Base-by-base conservation (phyloP, 2,113 vertebrate genomes). In the Tapirus terrestris region DNA sequence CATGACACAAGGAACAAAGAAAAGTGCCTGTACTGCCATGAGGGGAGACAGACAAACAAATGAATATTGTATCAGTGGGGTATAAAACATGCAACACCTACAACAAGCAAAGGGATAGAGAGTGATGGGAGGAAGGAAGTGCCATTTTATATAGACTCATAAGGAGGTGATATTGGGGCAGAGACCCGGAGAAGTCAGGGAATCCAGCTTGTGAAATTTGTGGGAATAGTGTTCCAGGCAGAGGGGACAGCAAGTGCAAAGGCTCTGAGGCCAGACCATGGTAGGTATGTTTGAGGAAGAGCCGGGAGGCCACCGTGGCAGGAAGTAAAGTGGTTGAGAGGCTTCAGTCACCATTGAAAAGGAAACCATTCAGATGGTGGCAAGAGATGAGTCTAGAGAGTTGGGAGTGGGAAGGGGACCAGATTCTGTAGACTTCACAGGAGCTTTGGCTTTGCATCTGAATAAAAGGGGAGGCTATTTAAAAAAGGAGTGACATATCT, bases 221-320 rank as follows among this genome's bases (percentile, higher is more conserved):
- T 16, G 33, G 63, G 16, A n/a, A 58, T 8, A 8, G 3, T 45
- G 18, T 77, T 70, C 84, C 6, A 45, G 85, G 56, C 4, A 6
- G 31, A 60, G 43, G 39, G 39, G 51, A 68, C 3, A 12, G 58
- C 5, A 29, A 5, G n/a, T 56, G 6, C 51, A 12, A 91, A 81
- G 82, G 45, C 33, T 76, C 73, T 39, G 63, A 91, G 85, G 79
- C 56, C 45, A 33, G 63, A 14, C 43, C 11, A 8, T 8, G 16
- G 21, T 2, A 5, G 56, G 11, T 16, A 3, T 16, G 51, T 76
- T 29, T 43, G 33, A 58, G n/a, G 53, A 63, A 39, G 27, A 56
- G 17, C 1, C 1, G 67, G 68, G 36, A 67, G 29, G 20, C 36
- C 5, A 4, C 45, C 0, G 1, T 5, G n/a, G 27, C 23, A 31